Conservation (phyloP, 2,113 vertebrate genomes). For the Menura novaehollandiae region DNA sequence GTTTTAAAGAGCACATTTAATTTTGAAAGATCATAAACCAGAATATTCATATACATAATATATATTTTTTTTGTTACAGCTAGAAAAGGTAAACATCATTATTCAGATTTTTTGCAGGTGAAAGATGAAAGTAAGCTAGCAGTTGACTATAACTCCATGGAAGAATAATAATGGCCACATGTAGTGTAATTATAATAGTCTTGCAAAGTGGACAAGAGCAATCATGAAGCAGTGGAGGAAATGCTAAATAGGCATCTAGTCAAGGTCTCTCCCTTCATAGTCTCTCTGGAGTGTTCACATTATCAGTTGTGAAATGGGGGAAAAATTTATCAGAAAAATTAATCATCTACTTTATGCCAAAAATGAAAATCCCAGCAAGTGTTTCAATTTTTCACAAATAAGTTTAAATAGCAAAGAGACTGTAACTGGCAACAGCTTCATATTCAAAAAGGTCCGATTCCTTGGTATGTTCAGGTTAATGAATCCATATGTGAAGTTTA, state of each 20-base stretch:
- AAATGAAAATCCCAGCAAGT: neutral
- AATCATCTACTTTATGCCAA: neutral
- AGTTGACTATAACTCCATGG: neutral
- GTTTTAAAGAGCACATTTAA: neutral
- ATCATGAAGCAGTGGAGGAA: neutral
- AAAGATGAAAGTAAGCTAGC: neutral
- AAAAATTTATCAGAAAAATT: neutral
- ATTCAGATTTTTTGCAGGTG: neutral
- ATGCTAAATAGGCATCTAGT: neutral
- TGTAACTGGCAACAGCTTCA: neutral
- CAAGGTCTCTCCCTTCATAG: neutral
- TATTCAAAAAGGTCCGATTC: neutral
- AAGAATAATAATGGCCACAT: neutral
- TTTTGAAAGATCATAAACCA: neutral
- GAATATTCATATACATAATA: neutral
- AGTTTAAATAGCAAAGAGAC: neutral
- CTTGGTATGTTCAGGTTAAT: neutral
- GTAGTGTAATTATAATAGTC: neutral
- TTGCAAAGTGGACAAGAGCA: neutral
- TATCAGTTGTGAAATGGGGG: neutral
- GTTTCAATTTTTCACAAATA: neutral
- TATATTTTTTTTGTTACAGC: neutral
- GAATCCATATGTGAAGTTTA: neutral
- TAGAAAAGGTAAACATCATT: neutral
- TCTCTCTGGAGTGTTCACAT: neutral